Evolutionary conservation across 2,888 invertebrate species (phyloP).

Genomic region (Heliconius cydno): DNA sequence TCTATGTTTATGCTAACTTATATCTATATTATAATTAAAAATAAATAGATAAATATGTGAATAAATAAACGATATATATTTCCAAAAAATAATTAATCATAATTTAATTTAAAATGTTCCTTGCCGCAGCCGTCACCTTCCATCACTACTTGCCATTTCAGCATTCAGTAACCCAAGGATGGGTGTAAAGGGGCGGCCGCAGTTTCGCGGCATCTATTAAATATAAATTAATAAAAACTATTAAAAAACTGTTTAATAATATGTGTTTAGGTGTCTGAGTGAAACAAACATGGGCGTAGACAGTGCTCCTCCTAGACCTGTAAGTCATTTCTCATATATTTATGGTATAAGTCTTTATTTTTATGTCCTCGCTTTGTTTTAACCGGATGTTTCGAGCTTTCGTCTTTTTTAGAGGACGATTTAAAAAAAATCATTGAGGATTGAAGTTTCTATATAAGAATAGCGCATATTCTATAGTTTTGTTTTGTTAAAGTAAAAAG

Average conservation of each 20-base stretch:
- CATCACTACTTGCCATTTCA: conserved; percentile 50
- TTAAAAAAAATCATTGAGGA: conserved; percentile 9
- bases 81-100: background rate
- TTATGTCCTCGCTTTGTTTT: conserved; percentile 26
- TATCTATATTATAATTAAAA: background rate
- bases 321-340: conserved; percentile 33
- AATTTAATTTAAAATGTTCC: background rate
- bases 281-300: conserved; percentile 69
- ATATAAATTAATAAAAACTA: conserved; percentile 43
- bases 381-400: conserved; percentile 28
- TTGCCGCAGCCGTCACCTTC: conserved; percentile 29
- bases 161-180: conserved; percentile 57
- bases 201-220: conserved; percentile 50
- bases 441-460: background rate
- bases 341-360: conserved; percentile 25
- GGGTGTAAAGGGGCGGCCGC: conserved; percentile 62
- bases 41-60: background rate
- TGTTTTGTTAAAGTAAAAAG: background rate
- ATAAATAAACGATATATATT: background rate
- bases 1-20: background rate
- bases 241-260: conserved; percentile 49
- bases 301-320: conserved; percentile 61
- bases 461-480: background rate
- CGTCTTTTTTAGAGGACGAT: background rate
- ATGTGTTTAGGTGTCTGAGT: conserved; percentile 55